Evolutionary conservation across 2,888 invertebrate genomes (phyloP).

Genomic region (Aphelenchoides bicaudatus): DNA sequence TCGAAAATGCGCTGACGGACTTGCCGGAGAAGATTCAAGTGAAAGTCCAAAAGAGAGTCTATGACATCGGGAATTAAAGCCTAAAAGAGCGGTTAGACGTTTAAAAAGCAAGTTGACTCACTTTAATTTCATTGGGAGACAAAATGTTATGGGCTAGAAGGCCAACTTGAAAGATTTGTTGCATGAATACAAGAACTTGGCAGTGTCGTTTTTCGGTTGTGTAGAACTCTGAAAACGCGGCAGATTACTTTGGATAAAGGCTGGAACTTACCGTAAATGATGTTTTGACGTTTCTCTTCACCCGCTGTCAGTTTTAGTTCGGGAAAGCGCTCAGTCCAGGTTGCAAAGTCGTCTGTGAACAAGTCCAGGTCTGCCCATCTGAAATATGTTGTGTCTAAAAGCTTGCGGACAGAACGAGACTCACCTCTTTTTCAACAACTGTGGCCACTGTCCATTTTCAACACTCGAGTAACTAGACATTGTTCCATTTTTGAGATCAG

Average conservation of each 20-base stretch:
- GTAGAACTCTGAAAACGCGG: conserved; percentile 33
- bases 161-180: conserved; percentile 40
- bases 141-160: conserved; percentile 27
- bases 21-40: conserved; percentile 48
- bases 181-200: conserved; percentile 35
- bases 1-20: conserved; percentile 39
- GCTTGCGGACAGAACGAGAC: neutral
- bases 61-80: conserved; percentile 50
- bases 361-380: conserved; percentile 38
- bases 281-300: conserved; percentile 32
- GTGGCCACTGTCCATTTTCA: conserved; percentile 2
- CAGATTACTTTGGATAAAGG: neutral
- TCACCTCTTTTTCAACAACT: too few relatives aligned
- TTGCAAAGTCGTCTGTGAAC: conserved; percentile 28
- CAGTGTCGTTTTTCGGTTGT: conserved; percentile 39
- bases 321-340: conserved; percentile 34
- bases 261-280: conserved; percentile 28
- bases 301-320: conserved; percentile 20
- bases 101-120: too few relatives aligned
- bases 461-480: neutral
- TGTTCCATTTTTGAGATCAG: conserved; percentile 1
- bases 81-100: too few relatives aligned
- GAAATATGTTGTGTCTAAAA: conserved; percentile 10
- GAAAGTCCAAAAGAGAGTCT: conserved; percentile 54
- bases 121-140: conserved; percentile 26